These are phyloP conservation scores for Lithophane ornitopus DNA, from an alignment of 2,888 invertebrate species.

Conservation along the genomic window DNA sequence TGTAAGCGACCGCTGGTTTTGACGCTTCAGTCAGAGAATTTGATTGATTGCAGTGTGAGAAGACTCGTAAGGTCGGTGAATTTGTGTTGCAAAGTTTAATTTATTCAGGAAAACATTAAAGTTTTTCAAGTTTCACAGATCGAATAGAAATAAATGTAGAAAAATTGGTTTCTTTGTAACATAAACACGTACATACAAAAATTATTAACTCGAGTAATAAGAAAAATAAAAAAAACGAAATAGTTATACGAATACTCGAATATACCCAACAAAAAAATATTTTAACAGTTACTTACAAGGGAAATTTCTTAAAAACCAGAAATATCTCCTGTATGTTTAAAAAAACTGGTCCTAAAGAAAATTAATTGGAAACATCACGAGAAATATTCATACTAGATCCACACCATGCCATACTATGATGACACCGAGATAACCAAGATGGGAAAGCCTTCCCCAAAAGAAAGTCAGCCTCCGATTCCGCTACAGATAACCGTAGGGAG, in stretches of 20 bases:
- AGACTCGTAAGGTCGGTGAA: neutral
- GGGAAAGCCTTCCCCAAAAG: slow-evolving; percentile 36
- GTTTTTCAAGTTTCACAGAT: neutral
- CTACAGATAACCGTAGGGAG: slow-evolving; percentile 35
- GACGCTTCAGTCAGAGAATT: too few relatives aligned
- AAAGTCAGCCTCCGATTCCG: slow-evolving; percentile 36
- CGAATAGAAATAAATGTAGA: neutral
- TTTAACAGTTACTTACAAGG: neutral
- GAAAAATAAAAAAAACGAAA: too few relatives aligned
- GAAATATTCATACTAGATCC: neutral
- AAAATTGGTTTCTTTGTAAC: too few relatives aligned
- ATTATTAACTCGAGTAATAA: too few relatives aligned
- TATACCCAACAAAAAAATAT: neutral
- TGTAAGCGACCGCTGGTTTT: neutral
- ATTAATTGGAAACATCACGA: neutral
- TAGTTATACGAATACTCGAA: neutral
- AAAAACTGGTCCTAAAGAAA: neutral
- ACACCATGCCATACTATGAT: neutral
- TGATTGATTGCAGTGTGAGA: neutral
- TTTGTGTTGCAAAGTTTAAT: neutral
- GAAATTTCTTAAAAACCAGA: neutral
- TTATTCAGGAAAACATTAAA: neutral
- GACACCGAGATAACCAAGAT: slow-evolving; percentile 16
- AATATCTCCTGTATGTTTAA: neutral
- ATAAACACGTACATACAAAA: too few relatives aligned